Conservation (phyloP, 1,140 invertebrate genomes). For the Drosophila tristis region DNA sequence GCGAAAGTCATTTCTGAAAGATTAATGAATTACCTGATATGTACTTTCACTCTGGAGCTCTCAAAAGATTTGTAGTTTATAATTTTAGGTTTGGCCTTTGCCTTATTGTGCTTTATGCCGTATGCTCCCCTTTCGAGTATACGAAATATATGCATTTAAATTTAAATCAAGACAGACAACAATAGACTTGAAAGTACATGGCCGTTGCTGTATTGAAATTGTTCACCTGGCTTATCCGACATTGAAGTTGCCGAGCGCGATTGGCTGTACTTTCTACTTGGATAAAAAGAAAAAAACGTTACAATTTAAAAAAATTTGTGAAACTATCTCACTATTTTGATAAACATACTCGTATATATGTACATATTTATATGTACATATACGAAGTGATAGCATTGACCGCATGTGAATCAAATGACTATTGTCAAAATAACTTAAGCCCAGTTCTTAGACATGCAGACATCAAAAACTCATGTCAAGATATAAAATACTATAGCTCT, state of each 20-base stretch:
- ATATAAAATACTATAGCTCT: too few species aligned
- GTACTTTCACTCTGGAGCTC: constrained; percentile 55
- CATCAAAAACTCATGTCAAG: too few species aligned
- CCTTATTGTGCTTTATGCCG: neutral
- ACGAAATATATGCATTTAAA: constrained; percentile 33
- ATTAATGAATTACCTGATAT: constrained; percentile 51
- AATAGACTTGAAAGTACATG: constrained; percentile 10
- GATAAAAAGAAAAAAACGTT: constrained; percentile 6
- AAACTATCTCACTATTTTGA: too few species aligned
- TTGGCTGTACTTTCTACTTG: constrained; percentile 31
- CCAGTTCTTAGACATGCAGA: too few species aligned
- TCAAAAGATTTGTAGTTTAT: constrained; percentile 27
- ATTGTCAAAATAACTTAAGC: too few species aligned
- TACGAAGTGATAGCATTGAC: too few species aligned
- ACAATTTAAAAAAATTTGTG: too few species aligned
- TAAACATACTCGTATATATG: too few species aligned
- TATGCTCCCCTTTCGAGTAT: constrained; percentile 20
- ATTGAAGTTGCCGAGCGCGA: constrained; percentile 21
- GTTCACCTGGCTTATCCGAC: constrained; percentile 16
- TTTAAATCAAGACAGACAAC: constrained; percentile 27
- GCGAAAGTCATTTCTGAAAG: constrained; percentile 45
- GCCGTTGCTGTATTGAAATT: constrained; percentile 22
- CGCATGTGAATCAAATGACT: too few species aligned
- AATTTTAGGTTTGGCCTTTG: constrained; percentile 28
- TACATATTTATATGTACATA: too few species aligned